phyloP scores from a whole-genome alignment of 2,113 vertebrate genomes.

The Craseonycteris thonglongyai region DNA sequence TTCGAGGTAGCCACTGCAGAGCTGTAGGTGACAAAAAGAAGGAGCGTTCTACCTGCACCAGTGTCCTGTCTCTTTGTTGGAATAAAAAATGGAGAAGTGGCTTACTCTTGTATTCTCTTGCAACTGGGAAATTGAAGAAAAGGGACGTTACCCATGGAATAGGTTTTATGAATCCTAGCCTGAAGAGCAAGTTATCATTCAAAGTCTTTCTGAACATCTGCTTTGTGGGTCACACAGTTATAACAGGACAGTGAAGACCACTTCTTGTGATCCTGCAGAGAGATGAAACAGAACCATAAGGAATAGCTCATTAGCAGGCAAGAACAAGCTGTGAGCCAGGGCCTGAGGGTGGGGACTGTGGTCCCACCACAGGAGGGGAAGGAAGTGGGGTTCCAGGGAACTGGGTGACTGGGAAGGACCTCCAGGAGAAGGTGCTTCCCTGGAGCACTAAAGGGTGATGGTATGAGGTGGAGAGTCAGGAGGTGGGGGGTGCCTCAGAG shows the following conservation, averaged over 20 bases:
- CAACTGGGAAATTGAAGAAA: background rate
- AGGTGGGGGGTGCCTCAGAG: background rate
- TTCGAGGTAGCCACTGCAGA: background rate
- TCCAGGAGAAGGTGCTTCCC: background rate
- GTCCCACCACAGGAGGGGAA: background rate
- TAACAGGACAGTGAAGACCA: background rate
- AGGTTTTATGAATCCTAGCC: background rate
- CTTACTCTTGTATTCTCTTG: background rate
- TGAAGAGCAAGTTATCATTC: background rate
- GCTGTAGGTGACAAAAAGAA: conserved; percentile 32
- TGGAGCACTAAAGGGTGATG: background rate
- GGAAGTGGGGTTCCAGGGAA: background rate
- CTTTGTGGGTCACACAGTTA: background rate
- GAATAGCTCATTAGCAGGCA: background rate
- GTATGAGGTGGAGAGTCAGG: background rate
- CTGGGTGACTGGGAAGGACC: background rate
- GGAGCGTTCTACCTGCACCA: background rate
- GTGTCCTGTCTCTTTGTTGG: background rate
- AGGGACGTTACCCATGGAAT: background rate
- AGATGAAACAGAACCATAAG: background rate
- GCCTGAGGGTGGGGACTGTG: background rate
- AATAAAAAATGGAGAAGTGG: conserved; percentile 14
- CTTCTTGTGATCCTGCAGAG: background rate
- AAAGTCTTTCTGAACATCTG: background rate
- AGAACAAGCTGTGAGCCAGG: background rate